Conservation (phyloP, 1,140 invertebrate species). For the Zelostemma sp. region DNA sequence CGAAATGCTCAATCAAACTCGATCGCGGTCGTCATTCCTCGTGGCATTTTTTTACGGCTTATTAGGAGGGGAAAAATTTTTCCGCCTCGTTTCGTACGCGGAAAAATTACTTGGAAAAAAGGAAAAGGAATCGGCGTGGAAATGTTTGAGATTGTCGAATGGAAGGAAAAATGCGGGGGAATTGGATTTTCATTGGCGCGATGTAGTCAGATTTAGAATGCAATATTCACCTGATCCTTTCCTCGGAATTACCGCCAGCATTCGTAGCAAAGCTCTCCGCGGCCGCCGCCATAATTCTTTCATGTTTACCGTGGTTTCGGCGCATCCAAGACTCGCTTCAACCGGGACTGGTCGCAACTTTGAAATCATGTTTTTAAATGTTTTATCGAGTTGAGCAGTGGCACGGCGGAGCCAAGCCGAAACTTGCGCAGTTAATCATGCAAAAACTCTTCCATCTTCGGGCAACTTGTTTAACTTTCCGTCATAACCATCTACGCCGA, state of each 20-base stretch:
- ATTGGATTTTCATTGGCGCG: too few species aligned
- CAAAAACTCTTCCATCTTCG: conserved; percentile 34
- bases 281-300: conserved; percentile 8
- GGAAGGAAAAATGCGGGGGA: too few species aligned
- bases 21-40: conserved; percentile 27
- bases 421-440: conserved; percentile 33
- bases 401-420: not conserved
- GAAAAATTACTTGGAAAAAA: too few species aligned
- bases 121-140: too few species aligned
- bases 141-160: too few species aligned
- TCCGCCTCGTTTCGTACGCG: too few species aligned
- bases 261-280: not conserved
- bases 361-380: conserved; percentile 34
- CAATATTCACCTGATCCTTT: too few species aligned
- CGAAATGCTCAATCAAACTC: conserved; percentile 43
- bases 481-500: conserved; percentile 27
- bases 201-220: too few species aligned
- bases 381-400: conserved; percentile 18
- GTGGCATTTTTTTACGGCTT: not conserved
- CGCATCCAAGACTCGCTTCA: conserved; percentile 12
- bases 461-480: conserved; percentile 29
- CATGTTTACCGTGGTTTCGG: conserved; percentile 10
- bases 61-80: too few species aligned
- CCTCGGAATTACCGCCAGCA: too few species aligned
- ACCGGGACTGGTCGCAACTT: conserved; percentile 9